A percentile compares a stretch with the other conserved stretches of the same genome.
Evolutionary conservation across 1,140 invertebrate genomes (phyloP).

Genomic region (Drosophila guanche): DNA sequence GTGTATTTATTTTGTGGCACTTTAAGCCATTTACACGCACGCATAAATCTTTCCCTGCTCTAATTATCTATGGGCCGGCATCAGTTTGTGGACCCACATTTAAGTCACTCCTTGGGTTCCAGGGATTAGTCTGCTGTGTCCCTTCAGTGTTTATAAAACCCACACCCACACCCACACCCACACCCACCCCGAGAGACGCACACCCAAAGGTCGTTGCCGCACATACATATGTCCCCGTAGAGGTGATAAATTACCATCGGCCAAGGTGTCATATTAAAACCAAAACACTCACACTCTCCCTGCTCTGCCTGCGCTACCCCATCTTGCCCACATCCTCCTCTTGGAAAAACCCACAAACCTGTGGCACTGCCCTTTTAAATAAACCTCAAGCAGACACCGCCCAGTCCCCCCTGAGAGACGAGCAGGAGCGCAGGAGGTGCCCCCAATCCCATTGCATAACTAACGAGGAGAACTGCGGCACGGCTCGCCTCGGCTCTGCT

Average conservation of each 20-base stretch:
- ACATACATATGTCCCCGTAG: slow-evolving; percentile 67
- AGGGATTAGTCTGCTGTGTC: slow-evolving; percentile 48
- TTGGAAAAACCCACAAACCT: slow-evolving; percentile 70
- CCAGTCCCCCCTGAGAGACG: neutral
- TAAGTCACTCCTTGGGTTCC: slow-evolving; percentile 45
- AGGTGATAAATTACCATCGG: slow-evolving; percentile 81
- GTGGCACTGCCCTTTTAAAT: slow-evolving; percentile 78
- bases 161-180: slow-evolving; percentile 13
- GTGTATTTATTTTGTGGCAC: slow-evolving; percentile 58
- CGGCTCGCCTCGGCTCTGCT: no score
- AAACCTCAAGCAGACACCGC: slow-evolving; percentile 61
- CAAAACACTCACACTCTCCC: slow-evolving; percentile 46
- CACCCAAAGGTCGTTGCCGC: slow-evolving; percentile 1
- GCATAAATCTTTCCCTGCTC: slow-evolving; percentile 73
- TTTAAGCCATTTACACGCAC: slow-evolving; percentile 78
- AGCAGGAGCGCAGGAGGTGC: no score
- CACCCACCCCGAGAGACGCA: neutral
- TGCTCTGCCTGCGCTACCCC: slow-evolving; percentile 1
- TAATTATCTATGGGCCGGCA: slow-evolving; percentile 74
- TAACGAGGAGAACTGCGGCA: slow-evolving; percentile 69
- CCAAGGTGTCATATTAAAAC: slow-evolving; percentile 80
- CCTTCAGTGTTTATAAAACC: slow-evolving; percentile 68
- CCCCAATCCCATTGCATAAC: slow-evolving; percentile 53
- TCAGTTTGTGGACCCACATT: slow-evolving; percentile 70
- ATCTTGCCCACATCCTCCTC: no score